Percentiles rank a stretch among this genome's conserved stretches.
Conservation (phyloP, 2,113 vertebrate species). For the Vicugna pacos region DNA sequence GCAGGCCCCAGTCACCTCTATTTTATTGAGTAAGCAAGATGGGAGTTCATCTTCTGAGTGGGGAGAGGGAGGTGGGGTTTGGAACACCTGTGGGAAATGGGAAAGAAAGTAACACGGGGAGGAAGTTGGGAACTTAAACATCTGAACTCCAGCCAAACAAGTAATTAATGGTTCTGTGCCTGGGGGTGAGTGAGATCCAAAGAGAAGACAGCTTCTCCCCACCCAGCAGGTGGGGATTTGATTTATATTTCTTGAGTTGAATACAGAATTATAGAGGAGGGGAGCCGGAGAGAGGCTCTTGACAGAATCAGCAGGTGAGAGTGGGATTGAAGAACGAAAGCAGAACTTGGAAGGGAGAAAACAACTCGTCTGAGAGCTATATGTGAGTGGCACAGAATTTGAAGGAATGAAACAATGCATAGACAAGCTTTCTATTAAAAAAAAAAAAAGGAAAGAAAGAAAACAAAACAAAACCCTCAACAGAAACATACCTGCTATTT, state of each 20-base stretch:
- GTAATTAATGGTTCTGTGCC: slow-evolving; percentile 3
- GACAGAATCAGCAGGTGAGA: not conserved
- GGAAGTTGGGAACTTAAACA: not conserved
- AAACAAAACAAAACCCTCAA: not conserved
- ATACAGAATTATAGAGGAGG: not conserved
- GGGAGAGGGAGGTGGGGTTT: not conserved
- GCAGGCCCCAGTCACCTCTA: not conserved
- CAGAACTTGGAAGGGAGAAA: not conserved
- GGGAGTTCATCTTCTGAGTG: not conserved
- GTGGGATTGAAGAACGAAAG: not conserved
- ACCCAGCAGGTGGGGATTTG: not conserved
- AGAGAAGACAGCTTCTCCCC: not conserved
- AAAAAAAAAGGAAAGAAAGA: not conserved
- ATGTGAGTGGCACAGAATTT: not conserved
- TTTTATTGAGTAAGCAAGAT: not conserved
- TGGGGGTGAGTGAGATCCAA: not conserved
- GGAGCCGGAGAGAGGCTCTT: not conserved
- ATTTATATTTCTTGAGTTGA: slow-evolving; percentile 24
- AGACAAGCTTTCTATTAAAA: not conserved
- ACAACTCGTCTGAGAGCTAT: not conserved
- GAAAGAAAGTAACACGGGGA: not conserved
- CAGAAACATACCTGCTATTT: slow-evolving; percentile 42
- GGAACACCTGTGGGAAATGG: not conserved
- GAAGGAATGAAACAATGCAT: not conserved
- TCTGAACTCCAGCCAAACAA: not conserved